Base-by-base conservation (phyloP, 2,888 invertebrate species). In the Eucriotettix oculatus region DNA sequence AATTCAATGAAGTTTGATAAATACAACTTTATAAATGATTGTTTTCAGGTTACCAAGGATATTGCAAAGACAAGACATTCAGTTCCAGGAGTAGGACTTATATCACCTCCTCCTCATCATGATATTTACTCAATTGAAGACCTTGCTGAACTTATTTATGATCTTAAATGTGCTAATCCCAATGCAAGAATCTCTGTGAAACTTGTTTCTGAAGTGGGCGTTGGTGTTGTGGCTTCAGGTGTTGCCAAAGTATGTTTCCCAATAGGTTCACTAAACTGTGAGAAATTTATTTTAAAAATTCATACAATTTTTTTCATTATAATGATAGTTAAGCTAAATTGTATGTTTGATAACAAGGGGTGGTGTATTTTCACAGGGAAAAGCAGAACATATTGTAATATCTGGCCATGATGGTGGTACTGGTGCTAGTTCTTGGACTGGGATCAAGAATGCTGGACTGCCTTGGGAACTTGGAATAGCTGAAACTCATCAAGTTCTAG, bases 121-220 rank as follows among this genome's bases (percentile, higher is more conserved):
- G 99, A 99, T 71, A 99, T 99, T 75, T 99, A 99, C 77, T 97
- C 96, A 57, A 99, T 99, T 71, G 99, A 99, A 75, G 99, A 99
- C 78, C 78, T 99, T 68, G 95, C 98, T 0, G 95, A 99, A 75
- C 79, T 99, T 60, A 98, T 99, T 70, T 99, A 98, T 72, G 98
- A 99, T 76, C 77, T 99, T 65, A 99, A 99, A 75, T 94, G 93
- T 70, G 92, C 97, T 64, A 99, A 98, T 77, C 99, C 98, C 0
- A 78, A 79, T 59, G 98, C 98, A 0, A 79, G 97, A 63, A 92
- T 99, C 68, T 96, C 96, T 41, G 98, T 99, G 1, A 99, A 99
- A 73, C 78, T 99, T 40, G 99, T 99, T 1, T 98, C 98, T 0
- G 98, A 99, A 77, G 95, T 96, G 9, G 98, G 98, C 1, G 98